phyloP scores from a whole-genome alignment of 2,888 invertebrate species.

The Endomychus coccineus region DNA sequence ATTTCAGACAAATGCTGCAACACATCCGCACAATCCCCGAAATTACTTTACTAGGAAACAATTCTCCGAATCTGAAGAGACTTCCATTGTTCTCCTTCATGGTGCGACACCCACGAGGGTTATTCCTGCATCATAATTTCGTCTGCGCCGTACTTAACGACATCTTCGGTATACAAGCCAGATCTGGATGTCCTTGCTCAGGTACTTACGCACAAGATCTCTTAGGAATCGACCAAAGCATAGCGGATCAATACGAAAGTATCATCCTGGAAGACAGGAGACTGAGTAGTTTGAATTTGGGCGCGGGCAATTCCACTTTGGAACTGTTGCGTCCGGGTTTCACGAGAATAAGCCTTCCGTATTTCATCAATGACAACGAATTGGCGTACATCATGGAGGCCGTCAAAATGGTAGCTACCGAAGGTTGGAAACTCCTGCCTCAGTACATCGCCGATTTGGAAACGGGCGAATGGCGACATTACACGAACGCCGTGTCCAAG shows the following conservation, averaged over 20 bases:
- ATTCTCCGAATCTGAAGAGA: conserved; percentile 57
- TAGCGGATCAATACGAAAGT: conserved; percentile 69
- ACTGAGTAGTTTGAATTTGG: conserved; percentile 41
- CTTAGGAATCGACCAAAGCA: conserved; percentile 71
- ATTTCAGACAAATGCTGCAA: conserved; percentile 69
- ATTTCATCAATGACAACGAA: conserved; percentile 73
- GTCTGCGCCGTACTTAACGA: conserved; percentile 82
- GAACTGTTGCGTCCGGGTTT: conserved; percentile 83
- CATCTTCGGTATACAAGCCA: conserved; percentile 83
- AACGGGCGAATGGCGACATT: conserved; percentile 86
- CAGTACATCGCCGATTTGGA: conserved; percentile 81
- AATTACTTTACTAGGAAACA: conserved; percentile 68
- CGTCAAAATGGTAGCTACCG: conserved; percentile 77
- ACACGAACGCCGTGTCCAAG: conserved; percentile 67
- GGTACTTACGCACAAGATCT: conserved; percentile 79
- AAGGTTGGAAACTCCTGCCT: conserved; percentile 83
- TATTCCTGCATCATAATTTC: conserved; percentile 83
- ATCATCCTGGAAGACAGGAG: conserved; percentile 56
- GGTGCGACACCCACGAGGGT: conserved; percentile 71
- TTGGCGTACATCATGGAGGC: conserved; percentile 77
- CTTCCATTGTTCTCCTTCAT: conserved; percentile 82
- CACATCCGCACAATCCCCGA: conserved; percentile 73
- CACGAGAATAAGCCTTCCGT: conserved; percentile 76
- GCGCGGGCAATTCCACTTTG: conserved; percentile 44
- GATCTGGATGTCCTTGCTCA: conserved; percentile 74